Conservation (phyloP, 2,888 invertebrate species). For the Melolontha melolontha region DNA sequence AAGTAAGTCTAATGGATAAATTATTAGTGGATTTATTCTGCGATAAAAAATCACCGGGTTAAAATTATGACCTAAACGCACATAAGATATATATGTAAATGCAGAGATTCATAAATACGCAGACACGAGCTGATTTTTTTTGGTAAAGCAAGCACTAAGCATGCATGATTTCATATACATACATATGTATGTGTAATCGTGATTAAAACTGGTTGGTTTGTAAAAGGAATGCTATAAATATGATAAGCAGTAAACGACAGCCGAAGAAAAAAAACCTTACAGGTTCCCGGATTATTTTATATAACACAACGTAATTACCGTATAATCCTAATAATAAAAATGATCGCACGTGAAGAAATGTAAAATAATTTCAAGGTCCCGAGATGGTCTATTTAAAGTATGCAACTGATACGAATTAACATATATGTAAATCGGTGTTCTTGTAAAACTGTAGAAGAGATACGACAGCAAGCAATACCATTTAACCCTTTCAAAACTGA, state of each 20-base stretch:
- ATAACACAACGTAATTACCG: too few species aligned
- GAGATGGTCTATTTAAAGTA: too few species aligned
- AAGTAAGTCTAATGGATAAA: constrained; percentile 18
- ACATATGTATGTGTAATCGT: constrained; percentile 26
- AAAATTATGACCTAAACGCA: constrained; percentile 19
- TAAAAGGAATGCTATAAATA: constrained; percentile 19
- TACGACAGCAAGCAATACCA: too few species aligned
- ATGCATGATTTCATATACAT: constrained; percentile 12
- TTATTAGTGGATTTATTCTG: constrained; percentile 7
- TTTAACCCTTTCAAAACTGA: too few species aligned
- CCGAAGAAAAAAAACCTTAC: not conserved
- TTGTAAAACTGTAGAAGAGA: too few species aligned
- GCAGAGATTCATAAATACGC: constrained; percentile 22
- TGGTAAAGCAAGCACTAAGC: constrained; percentile 12
- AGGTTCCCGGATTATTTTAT: too few species aligned
- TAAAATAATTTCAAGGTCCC: too few species aligned
- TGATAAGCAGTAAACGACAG: constrained; percentile 11
- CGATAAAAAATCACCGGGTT: not conserved
- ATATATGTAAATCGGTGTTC: too few species aligned
- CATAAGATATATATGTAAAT: constrained; percentile 25
- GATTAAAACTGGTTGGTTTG: constrained; percentile 28
- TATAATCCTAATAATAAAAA: too few species aligned
- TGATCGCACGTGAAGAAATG: too few species aligned
- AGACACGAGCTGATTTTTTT: constrained; percentile 23
- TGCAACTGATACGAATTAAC: too few species aligned